Conservation (phyloP, 2,113 vertebrate species). For the Enhydra lutris region DNA sequence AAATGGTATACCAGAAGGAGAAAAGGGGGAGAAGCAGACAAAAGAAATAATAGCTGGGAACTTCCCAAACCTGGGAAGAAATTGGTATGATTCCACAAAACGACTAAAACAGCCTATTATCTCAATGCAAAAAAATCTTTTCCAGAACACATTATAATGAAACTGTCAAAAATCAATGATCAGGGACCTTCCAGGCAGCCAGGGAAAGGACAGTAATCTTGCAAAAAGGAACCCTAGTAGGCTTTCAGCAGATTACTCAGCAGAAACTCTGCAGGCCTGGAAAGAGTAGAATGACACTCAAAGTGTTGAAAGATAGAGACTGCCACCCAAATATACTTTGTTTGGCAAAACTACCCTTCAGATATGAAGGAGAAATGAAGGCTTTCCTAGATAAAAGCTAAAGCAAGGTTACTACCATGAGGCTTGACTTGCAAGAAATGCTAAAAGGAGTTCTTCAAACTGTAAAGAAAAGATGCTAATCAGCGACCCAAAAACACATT, state of each 20-base stretch:
- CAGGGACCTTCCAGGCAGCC: not conserved
- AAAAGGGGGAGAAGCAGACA: not conserved
- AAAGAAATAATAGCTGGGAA: not conserved
- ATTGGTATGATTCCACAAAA: not conserved
- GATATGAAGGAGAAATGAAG: not conserved
- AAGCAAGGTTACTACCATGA: not conserved
- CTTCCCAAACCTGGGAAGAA: not conserved
- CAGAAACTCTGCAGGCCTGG: not conserved
- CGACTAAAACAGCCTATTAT: not conserved
- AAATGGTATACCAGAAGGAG: not conserved
- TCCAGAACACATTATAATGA: not conserved
- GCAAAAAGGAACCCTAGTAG: not conserved
- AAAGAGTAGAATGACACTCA: not conserved
- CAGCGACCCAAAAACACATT: not conserved
- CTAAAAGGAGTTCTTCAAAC: not conserved
- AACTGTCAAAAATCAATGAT: not conserved
- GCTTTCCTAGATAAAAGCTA: not conserved
- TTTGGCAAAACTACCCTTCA: not conserved
- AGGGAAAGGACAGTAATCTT: not conserved
- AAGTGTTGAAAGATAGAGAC: not conserved
- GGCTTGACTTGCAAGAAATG: not conserved
- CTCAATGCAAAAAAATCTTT: not conserved
- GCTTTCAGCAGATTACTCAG: not conserved
- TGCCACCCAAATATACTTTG: not conserved
- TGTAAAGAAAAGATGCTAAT: not conserved